phyloP scores from a whole-genome alignment of 2,113 vertebrate species.

The Malurus elegans region DNA sequence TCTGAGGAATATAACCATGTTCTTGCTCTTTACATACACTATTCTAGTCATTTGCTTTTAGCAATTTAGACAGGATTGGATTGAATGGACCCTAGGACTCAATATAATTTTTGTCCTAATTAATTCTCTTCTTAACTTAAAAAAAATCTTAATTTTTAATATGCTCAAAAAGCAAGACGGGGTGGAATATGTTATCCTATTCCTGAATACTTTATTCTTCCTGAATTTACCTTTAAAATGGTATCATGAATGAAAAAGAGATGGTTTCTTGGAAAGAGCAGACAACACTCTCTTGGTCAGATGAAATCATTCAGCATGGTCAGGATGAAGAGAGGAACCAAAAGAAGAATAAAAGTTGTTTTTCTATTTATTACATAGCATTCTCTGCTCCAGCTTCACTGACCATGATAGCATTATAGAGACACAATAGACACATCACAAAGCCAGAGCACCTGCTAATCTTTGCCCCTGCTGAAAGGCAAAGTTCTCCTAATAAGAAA shows the following conservation, averaged over 20 bases:
- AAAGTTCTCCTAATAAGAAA: neutral
- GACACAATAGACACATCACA: rapidly evolving
- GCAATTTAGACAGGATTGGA: neutral
- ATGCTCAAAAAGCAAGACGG: neutral
- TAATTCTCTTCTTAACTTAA: neutral
- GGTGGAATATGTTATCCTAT: neutral
- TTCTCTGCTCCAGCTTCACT: neutral
- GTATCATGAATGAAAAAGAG: neutral
- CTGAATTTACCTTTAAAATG: neutral
- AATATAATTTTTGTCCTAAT: neutral
- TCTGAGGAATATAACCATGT: neutral
- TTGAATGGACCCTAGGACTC: neutral
- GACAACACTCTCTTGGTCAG: neutral
- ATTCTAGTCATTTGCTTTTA: neutral
- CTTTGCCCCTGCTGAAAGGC: neutral
- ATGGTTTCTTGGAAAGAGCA: neutral
- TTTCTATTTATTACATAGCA: neutral
- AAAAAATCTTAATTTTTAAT: neutral
- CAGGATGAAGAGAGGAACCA: neutral
- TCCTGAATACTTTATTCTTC: neutral
- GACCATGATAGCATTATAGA: neutral
- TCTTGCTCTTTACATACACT: neutral
- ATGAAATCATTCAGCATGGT: neutral
- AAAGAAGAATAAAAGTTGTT: neutral
- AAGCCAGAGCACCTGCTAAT: rapidly evolving